Base-by-base conservation (phyloP, 2,797 vertebrate genomes). In the Hirundo rustica region DNA sequence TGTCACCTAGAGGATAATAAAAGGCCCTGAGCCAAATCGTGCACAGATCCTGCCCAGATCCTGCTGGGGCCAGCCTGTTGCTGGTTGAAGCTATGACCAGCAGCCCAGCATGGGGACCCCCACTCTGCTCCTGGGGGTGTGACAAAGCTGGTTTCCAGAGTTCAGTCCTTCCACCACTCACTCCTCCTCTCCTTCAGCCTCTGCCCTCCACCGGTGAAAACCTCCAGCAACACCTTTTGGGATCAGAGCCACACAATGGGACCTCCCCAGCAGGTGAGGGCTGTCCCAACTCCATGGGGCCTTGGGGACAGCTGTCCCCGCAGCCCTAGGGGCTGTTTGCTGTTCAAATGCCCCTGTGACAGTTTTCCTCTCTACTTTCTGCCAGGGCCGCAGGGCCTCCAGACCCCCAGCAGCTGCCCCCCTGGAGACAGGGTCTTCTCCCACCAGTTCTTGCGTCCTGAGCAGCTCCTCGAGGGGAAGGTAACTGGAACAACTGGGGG, bases 381-480 rank as follows among this genome's bases (percentile, higher is more conserved):
- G 62, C 71, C 92, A 97, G 98, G 97, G 62, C 91, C 94, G 57
- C 92, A 90, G n/a, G 92, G 79, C 50, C 96, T 95, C 62, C 95
- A 91, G 67, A 94, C 95, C 54, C 80, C 96, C 23, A 85, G 95
- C 73, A 93, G 80, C 95, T 97, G 88, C 45, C 96, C 77, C 19
- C 20, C 97, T 16, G 96, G 97, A 62, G 98, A 98, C 54, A 97
- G 93, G 74, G 94, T 95, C 79, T 98, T 97, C 88, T 97, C 97
- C 51, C 96, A 96, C 32, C 98, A 98, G 76, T 98, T 97, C 12
- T 51, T 98, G 85, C 97, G 97, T 72, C 98, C 98, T 0, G 98
- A 98, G 44, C 97, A 98, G 94, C 96, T 98, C 66, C 96, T 98
- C 0, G 98, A 98, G 84, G 98, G 98, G 40, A 98, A 98, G 97